A percentile compares a stretch with the other conserved stretches of the same genome.
Evolutionary conservation across 2,797 vertebrate genomes (phyloP).

Genomic region (Cyprinella venusta): DNA sequence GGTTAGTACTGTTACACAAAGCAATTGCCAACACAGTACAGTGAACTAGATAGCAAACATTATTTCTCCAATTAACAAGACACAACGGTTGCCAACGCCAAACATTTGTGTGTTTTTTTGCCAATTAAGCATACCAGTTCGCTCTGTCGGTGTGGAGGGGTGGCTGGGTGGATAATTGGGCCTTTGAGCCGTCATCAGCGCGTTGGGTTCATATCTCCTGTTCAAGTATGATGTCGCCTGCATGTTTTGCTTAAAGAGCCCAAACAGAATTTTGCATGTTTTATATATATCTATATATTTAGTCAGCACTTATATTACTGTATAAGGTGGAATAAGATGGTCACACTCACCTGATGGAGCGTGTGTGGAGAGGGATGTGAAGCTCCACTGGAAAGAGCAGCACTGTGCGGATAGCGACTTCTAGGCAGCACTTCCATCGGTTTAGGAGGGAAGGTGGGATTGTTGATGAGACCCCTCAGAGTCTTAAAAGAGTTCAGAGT

Average conservation of each 20-base stretch:
- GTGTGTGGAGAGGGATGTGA: constrained; percentile 64
- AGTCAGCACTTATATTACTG: not conserved
- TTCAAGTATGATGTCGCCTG: constrained; percentile 72
- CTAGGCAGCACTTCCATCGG: constrained; percentile 72
- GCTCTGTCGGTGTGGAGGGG: constrained; percentile 63
- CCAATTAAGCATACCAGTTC: constrained; percentile 50
- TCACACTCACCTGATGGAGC: constrained; percentile 73
- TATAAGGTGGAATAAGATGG: not conserved
- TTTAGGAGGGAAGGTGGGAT: constrained; percentile 71
- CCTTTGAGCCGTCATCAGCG: constrained; percentile 74
- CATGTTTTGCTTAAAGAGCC: constrained; percentile 68
- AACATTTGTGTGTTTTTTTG: not conserved
- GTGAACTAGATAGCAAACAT: not conserved
- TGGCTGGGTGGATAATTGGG: constrained; percentile 63
- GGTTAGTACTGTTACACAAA: not conserved
- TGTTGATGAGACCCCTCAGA: constrained; percentile 75
- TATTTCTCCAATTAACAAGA: not conserved
- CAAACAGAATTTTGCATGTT: constrained; percentile 3
- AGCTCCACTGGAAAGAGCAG: constrained; percentile 61
- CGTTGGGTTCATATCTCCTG: constrained; percentile 70
- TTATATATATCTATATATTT: not conserved
- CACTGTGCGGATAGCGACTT: constrained; percentile 71
- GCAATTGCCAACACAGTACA: not conserved
- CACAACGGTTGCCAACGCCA: not conserved
- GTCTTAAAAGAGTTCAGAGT: constrained; percentile 61